Evolutionary conservation across 1,140 invertebrate species (phyloP).

Genomic region (Hormaphis cornu): DNA sequence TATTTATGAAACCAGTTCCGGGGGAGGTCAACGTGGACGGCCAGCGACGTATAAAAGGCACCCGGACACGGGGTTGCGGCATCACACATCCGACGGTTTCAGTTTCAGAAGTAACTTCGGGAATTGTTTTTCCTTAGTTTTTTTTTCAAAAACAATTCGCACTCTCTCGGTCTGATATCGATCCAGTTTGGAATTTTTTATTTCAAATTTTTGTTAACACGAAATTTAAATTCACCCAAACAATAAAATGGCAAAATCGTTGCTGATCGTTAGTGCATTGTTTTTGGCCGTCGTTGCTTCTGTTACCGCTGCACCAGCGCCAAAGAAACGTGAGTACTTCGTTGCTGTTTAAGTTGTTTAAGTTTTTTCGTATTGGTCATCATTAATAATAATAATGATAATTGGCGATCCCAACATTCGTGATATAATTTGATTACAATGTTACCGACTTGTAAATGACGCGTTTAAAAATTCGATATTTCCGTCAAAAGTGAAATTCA

Average conservation of each 20-base stretch:
- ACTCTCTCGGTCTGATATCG: conserved; percentile 6
- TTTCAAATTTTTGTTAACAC: not conserved
- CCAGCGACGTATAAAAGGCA: not conserved
- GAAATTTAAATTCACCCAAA: not conserved
- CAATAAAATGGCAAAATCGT: conserved; percentile 25
- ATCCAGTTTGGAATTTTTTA: not conserved
- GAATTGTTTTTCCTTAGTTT: conserved; percentile 5
- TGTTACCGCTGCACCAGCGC: conserved; percentile 11
- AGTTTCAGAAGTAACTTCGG: conserved; percentile 25
- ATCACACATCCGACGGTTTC: conserved; percentile 28
- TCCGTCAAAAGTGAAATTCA: too few relatives aligned
- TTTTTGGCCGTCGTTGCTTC: conserved; percentile 29
- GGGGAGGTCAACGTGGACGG: not conserved
- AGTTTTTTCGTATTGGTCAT: too few relatives aligned
- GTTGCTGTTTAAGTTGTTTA: too few relatives aligned
- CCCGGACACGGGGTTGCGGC: not conserved
- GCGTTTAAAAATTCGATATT: too few relatives aligned
- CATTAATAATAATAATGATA: too few relatives aligned
- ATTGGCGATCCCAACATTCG: too few relatives aligned
- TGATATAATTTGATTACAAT: too few relatives aligned
- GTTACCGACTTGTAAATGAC: too few relatives aligned
- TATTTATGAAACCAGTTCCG: not conserved
- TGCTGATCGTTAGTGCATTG: conserved; percentile 17
- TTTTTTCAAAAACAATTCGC: conserved; percentile 15
- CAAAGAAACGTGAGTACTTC: conserved; percentile 17